Conservation (phyloP, 1,140 invertebrate species). For the Drosophila repletoides region DNA sequence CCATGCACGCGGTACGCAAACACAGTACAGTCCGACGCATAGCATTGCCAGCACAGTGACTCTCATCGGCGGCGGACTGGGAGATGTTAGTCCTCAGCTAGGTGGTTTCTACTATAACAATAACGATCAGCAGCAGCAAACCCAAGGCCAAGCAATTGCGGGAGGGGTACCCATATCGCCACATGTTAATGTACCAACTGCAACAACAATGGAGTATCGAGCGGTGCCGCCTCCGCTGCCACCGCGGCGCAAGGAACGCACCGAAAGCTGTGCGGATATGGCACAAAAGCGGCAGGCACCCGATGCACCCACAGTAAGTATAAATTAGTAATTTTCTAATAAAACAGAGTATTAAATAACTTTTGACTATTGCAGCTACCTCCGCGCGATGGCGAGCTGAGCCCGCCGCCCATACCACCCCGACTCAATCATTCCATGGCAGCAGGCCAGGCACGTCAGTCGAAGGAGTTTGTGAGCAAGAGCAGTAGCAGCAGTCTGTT, state of each 20-base stretch:
- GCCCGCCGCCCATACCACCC: slow-evolving; percentile 80
- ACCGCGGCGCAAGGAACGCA: slow-evolving; percentile 75
- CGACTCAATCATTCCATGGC: slow-evolving; percentile 70
- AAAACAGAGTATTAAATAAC: too few species aligned
- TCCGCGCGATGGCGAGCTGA: slow-evolving; percentile 79
- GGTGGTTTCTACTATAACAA: slow-evolving; percentile 64
- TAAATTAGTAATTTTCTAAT: too few species aligned
- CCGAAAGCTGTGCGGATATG: slow-evolving; percentile 73
- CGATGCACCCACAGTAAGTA: slow-evolving; percentile 79
- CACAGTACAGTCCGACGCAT: slow-evolving; percentile 70
- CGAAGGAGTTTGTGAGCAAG: slow-evolving; percentile 69
- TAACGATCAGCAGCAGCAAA: too few species aligned
- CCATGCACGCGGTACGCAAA: slow-evolving; percentile 51
- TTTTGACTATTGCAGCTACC: slow-evolving; percentile 74
- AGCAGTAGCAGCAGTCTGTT: slow-evolving; percentile 66
- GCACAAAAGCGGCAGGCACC: slow-evolving; percentile 81
- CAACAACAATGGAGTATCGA: slow-evolving; percentile 64
- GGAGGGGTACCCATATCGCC: slow-evolving; percentile 78
- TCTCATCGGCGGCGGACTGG: slow-evolving; percentile 31
- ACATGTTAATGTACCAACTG: slow-evolving; percentile 80
- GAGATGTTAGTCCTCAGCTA: slow-evolving; percentile 59
- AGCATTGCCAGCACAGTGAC: slow-evolving; percentile 65
- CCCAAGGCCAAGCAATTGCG: slow-evolving; percentile 26
- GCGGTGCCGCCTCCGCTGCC: slow-evolving; percentile 77
- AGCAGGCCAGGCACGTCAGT: slow-evolving; percentile 42